Conservation (phyloP, 1,140 invertebrate genomes). For the Drosophila bocqueti region DNA sequence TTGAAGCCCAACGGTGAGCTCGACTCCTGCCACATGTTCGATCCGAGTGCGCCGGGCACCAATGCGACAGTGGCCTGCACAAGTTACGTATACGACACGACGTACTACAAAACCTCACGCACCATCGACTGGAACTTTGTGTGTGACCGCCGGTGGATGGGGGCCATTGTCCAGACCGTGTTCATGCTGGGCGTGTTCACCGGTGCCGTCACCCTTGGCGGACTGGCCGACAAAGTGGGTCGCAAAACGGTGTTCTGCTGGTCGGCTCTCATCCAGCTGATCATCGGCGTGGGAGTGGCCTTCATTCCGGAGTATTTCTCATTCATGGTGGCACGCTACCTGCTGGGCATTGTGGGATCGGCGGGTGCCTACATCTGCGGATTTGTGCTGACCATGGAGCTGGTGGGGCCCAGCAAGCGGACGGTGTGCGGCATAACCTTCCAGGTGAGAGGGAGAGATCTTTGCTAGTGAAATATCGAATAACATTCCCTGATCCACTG, state of each 20-base stretch:
- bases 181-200: conserved; percentile 97
- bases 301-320: conserved; percentile 91
- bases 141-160: conserved; percentile 92
- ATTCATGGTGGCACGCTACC: conserved; percentile 89
- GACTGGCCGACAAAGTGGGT: conserved; percentile 94
- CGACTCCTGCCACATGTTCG: conserved; percentile 87
- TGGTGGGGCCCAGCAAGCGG: conserved; percentile 92
- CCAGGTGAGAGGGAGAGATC: conserved; percentile 84
- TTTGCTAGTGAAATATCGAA: not conserved
- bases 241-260: conserved; percentile 92
- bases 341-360: conserved; percentile 93
- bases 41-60: conserved; percentile 72
- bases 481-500: not conserved
- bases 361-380: conserved; percentile 93
- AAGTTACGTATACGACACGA: conserved; percentile 90
- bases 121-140: conserved; percentile 94
- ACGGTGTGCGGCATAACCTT: conserved; percentile 93
- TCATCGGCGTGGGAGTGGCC: conserved; percentile 90
- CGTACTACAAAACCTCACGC: conserved; percentile 89
- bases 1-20: conserved; percentile 84
- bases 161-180: conserved; percentile 90
- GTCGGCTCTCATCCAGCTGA: conserved; percentile 89
- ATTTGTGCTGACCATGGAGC: conserved; percentile 94
- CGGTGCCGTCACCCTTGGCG: conserved; percentile 93
- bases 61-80: conserved; percentile 86